Evolutionary conservation across 2,113 vertebrate genomes (phyloP), one percentile per base, ranked within the genome.

Genomic region (Pomatorhinus ruficollis): DNA sequence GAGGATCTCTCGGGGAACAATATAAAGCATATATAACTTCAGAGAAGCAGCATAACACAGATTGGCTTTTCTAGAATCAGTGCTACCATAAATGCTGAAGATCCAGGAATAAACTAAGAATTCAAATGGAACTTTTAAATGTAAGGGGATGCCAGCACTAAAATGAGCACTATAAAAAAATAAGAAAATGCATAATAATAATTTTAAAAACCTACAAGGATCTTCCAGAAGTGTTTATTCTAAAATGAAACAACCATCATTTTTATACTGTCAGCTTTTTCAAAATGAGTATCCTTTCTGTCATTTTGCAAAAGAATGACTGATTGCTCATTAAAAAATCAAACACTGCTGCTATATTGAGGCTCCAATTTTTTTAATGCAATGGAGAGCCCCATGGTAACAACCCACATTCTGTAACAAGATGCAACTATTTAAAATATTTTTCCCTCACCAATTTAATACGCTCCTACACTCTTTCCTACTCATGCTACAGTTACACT

Each of bases 361-460:
- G 44, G 40, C 19, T 80, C 44, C 22, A 16, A 40, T 61, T 61
- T n/a, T n/a, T 68, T 83, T 54, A 77, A 93, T 64, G 60, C 92
- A 90, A 96, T 56, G 72, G 83, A 95, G 25, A 31, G 30, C 31
- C 90, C 85, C 86, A 93, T 84, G 86, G 93, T 82, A 93, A 93
- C 95, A 89, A 83, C 52, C 76, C 72, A 95, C 42, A 1, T 90
- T 81, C 69, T 89, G 49, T 72, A 94, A 79, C 45, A 90, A 94
- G 86, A 60, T 89, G 53, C 57, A 96, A 89, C 89, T 93, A 96
- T 79, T 94, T 91, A 96, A 94, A 90, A 65, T 87, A 91, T 76
- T 95, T 95, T 94, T 96, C 76, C 87, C 88, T 87, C 92, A 89
- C 79, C 40, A 74, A 84, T 87, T 95, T 92, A 61, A 91, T 89